Evolutionary conservation across 2,797 vertebrate genomes (phyloP).

Genomic region (Tokudaia tokunoshimensis): DNA sequence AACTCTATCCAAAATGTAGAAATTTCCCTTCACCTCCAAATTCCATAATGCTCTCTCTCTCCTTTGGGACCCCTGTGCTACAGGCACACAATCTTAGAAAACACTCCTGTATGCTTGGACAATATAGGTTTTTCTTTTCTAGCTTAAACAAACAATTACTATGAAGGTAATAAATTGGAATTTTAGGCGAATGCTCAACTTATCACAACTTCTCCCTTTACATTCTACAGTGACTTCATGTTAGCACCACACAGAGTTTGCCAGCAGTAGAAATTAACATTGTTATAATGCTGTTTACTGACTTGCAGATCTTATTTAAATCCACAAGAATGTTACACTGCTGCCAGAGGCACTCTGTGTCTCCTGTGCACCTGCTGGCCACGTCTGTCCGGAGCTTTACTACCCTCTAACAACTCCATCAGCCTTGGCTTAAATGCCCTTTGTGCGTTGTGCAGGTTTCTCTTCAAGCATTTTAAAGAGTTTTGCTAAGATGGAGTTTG

Average conservation of each 20-base stretch:
- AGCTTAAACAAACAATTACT: background rate
- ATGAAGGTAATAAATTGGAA: conserved; percentile 38
- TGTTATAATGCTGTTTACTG: background rate
- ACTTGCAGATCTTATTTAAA: conserved; percentile 8
- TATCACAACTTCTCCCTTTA: background rate
- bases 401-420: background rate
- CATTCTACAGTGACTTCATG: background rate
- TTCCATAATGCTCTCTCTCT: background rate
- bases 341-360: background rate
- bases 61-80: background rate
- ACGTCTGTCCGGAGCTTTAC: background rate
- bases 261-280: conserved; percentile 25
- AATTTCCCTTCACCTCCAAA: background rate
- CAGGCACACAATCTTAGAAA: background rate
- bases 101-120: background rate
- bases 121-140: background rate
- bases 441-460: background rate
- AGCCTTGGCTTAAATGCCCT: background rate
- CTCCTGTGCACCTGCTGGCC: background rate
- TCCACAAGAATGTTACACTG: background rate
- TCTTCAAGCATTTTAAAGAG: background rate
- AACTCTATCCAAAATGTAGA: background rate
- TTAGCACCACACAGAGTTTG: background rate
- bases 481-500: background rate
- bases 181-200: background rate